Base-by-base conservation (phyloP, 1,140 invertebrate species). In the Procambarus virginalis region DNA sequence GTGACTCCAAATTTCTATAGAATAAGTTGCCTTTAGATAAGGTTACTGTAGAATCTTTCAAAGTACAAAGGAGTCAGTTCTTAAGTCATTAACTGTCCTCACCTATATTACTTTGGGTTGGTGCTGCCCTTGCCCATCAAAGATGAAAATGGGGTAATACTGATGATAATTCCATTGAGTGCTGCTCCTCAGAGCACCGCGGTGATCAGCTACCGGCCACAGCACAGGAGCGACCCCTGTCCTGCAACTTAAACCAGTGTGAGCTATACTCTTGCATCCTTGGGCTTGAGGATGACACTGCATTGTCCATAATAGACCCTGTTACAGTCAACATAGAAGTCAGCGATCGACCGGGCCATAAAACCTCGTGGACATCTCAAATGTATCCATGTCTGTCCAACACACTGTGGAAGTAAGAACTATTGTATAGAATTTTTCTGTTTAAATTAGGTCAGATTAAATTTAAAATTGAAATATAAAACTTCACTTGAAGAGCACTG, bases 291-390 rank as follows among this genome's bases (percentile, higher is more conserved):
- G 97, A 99, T 87, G 98, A 99, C 93, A 99, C 98, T 1, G 98
- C 98, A 2, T 94, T 99, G 6, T 98, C 98, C n/a, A 99, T 99
- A 91, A 97, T 99, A 77, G 98, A 99, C 94, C 98, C 98, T 0
- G 96, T 97, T 75, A 97, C 96, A 8, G 94, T 98, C 20, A 97
- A 96, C 93, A 95, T 97, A 51, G 96, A 97, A 89, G 92, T 97
- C 2, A 95, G 90, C 12, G 93, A 92, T 12, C 91, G 93, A 64
- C 92, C 76, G 45, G 75, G 85, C 2, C 75, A 86, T 10, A 75
- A 93, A 73, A 93, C 77, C 82, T 78, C 3, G 68, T 92, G 90
- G 92, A 93, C 82, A 92, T 93, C n/a, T 80, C 88, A 51, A 92
- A 91, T 55, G 78, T 89, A 22, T 91, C 89, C 6, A 76, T 92